phyloP scores from a whole-genome alignment of 2,888 invertebrate genomes.

The Parascotia fuliginaria region DNA sequence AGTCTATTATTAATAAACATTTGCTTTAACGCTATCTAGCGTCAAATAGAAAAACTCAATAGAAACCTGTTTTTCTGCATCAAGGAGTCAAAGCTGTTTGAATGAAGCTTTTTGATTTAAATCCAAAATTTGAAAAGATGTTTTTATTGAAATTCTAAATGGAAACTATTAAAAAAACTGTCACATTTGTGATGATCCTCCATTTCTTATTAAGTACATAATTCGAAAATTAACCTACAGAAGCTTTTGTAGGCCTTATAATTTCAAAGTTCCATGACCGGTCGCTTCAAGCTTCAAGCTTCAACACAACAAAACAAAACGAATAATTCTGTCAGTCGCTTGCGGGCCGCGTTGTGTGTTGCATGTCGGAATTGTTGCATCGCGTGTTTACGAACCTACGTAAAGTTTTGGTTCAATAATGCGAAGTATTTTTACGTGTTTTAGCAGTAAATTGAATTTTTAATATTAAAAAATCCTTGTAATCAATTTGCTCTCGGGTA shows the following conservation, averaged over 20 bases:
- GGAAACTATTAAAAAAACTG: conserved; percentile 11
- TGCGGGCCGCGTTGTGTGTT: conserved; percentile 34
- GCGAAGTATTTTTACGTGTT: neutral
- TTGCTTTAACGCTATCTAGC: conserved; percentile 49
- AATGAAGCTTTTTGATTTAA: conserved; percentile 18
- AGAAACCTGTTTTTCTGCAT: conserved; percentile 14
- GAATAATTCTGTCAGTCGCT: conserved; percentile 40
- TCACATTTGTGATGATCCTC: neutral
- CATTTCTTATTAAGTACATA: too few species aligned
- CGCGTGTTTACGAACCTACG: conserved; percentile 46
- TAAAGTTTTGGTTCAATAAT: conserved; percentile 25
- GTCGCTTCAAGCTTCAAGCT: conserved; percentile 13
- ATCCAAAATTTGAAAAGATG: too few species aligned
- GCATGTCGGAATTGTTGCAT: conserved; percentile 19
- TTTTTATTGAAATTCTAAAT: conserved; percentile 18
- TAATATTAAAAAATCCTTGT: neutral
- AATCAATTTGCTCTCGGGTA: neutral
- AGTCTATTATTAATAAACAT: too few species aligned
- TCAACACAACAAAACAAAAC: conserved; percentile 1
- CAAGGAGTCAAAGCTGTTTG: neutral
- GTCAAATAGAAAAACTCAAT: conserved; percentile 49
- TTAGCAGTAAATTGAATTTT: neutral
- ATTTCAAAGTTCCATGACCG: conserved; percentile 44
- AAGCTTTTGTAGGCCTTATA: neutral
- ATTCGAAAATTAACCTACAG: too few species aligned